Conservation (phyloP, 2,797 vertebrate genomes). For the Sebastes trivittatus region DNA sequence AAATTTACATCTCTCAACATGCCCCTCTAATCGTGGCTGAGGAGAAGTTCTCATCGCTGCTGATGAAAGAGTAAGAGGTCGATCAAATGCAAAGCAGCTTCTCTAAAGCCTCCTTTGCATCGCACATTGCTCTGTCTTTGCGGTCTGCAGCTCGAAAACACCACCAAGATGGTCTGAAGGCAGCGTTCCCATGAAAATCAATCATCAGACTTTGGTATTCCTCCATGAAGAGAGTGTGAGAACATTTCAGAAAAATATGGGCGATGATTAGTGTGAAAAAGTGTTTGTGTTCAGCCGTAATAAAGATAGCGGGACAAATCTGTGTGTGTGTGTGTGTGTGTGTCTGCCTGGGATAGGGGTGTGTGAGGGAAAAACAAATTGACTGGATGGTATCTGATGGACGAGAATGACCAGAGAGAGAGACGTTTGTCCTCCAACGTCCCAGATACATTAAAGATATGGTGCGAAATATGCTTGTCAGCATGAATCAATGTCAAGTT, state of each 20-base stretch:
- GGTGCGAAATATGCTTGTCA: constrained; percentile 50
- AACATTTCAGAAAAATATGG: constrained; percentile 1
- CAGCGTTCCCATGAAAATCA: constrained; percentile 36
- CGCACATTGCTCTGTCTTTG: constrained; percentile 38
- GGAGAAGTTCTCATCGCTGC: constrained; percentile 67
- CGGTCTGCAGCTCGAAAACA: constrained; percentile 40
- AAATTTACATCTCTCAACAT: constrained; percentile 76
- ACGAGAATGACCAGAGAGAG: constrained; percentile 30
- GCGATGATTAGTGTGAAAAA: constrained; percentile 8
- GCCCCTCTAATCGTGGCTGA: constrained; percentile 67
- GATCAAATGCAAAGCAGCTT: constrained; percentile 69
- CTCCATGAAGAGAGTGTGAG: constrained; percentile 14
- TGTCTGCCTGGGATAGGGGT: background rate
- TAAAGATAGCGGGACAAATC: constrained; percentile 14
- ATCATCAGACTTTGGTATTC: constrained; percentile 15
- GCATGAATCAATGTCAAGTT: constrained; percentile 54
- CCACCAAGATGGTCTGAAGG: constrained; percentile 31
- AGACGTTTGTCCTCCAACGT: constrained; percentile 54
- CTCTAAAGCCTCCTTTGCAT: constrained; percentile 60
- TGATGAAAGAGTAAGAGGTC: constrained; percentile 73
- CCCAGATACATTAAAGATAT: constrained; percentile 51
- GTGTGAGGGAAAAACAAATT: constrained; percentile 16
- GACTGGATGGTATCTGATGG: constrained; percentile 25
- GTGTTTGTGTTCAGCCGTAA: constrained; percentile 18
- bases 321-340: background rate